Evolutionary conservation across 2,797 vertebrate genomes (phyloP).

Genomic region (Calcarius lapponicus): DNA sequence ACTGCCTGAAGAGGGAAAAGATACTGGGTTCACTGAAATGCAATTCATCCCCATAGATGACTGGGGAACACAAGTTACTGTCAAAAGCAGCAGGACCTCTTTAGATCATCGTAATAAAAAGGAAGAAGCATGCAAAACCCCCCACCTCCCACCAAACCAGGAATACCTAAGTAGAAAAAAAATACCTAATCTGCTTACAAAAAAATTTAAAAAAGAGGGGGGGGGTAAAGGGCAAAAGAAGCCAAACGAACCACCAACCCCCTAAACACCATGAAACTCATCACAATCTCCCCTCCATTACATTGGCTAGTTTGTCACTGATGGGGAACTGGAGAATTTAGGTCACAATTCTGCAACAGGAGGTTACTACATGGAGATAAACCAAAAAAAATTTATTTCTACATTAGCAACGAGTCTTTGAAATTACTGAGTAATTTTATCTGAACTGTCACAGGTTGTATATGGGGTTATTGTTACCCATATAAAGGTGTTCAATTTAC

Average conservation of each 20-base stretch:
- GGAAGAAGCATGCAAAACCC: neutral
- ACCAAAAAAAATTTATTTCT: neutral
- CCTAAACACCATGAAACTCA: fast-evolving
- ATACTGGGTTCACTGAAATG: neutral
- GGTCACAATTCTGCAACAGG: neutral
- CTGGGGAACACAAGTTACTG: neutral
- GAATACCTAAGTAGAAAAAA: neutral
- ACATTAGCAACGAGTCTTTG: neutral
- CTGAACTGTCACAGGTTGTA: neutral
- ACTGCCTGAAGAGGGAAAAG: neutral
- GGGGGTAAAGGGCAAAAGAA: neutral
- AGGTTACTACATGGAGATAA: neutral
- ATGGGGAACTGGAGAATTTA: neutral
- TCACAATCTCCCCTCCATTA: neutral
- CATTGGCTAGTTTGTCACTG: neutral
- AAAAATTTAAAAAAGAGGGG: neutral
- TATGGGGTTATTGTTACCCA: neutral
- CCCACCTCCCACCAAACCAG: neutral
- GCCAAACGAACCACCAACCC: neutral
- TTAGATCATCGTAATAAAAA: neutral
- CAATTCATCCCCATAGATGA: neutral
- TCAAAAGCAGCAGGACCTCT: neutral
- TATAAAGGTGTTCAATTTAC: neutral
- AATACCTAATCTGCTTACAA: neutral
- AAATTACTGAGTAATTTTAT: neutral